Evolutionary conservation across 2,113 vertebrate genomes (phyloP), one percentile per base, ranked within the genome.

Genomic region (Mugil cephalus): DNA sequence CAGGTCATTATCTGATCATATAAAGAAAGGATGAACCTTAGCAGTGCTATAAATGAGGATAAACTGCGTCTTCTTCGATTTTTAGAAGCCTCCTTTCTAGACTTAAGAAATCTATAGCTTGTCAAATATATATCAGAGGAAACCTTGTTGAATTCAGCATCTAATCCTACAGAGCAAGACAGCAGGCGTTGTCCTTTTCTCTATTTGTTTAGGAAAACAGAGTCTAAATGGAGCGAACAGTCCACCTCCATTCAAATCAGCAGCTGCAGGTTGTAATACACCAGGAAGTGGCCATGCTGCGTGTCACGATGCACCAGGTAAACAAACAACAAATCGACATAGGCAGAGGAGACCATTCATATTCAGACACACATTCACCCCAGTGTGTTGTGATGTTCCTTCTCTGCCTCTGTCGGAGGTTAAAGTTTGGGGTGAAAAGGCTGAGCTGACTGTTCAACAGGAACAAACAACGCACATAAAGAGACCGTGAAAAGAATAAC

Each of bases 381-480:
- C 10, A 2, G 2, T 18, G 38, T 45, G 19, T 40, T 76, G 45
- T 54, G 10, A 75, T 19, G 67, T 35, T 13, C 60, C 60, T 14
- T 12, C 7, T 61, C 15, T 63, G 69, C 36, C 45, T 8, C 17
- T 24, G 6, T n/a, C 10, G 39, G 50, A 55, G 63, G 53, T 61
- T 13, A 76, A 55, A 78, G 71, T 63, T 77, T 4, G 6, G n/a
- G 69, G 45, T 82, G 14, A 74, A 76, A 71, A 18, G 77, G 60
- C 39, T 77, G 68, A 68, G 69, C 30, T 59, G 45, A 61, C 48
- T 50, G 47, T 3, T 58, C 48, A 59, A 54, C 66, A 76, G 86
- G 86, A 86, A 88, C 84, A 85, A 88, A 88, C 78, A 66, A 6
- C 13, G 51, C 15, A 69, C 36, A 45, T 9, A 42, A 64, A 50